Conservation (phyloP, 2,113 vertebrate species). For the Syngnathus typhle region DNA sequence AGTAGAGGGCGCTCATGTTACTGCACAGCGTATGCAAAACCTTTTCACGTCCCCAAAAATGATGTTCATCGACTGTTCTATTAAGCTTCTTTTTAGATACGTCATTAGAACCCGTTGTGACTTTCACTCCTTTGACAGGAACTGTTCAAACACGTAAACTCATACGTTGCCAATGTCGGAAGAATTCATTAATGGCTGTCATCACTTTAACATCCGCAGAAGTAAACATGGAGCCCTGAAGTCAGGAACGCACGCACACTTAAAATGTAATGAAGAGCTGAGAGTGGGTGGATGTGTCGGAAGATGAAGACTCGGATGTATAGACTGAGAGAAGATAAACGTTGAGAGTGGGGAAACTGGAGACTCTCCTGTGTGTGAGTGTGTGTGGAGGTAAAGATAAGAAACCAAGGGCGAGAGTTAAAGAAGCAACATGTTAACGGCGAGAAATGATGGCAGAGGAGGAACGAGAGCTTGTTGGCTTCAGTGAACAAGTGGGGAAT, state of each 20-base stretch:
- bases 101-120: constrained; percentile 26
- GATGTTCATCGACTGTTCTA: constrained; percentile 19
- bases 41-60: background rate
- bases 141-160: constrained; percentile 15
- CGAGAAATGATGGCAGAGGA: constrained; percentile 15
- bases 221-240: constrained; percentile 35
- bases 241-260: constrained; percentile 7
- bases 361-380: background rate
- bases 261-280: constrained; percentile 20
- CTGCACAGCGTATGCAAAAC: background rate
- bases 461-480: background rate
- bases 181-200: constrained; percentile 38
- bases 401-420: constrained; percentile 10
- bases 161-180: background rate
- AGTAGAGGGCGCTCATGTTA: background rate
- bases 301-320: constrained; percentile 21
- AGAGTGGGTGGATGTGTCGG: constrained; percentile 41
- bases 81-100: constrained; percentile 38
- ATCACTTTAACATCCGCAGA: constrained; percentile 45
- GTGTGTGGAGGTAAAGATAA: constrained; percentile 27
- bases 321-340: constrained; percentile 40
- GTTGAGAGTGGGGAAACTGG: constrained; percentile 23
- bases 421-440: constrained; percentile 11
- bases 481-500: constrained; percentile 32
- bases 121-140: constrained; percentile 25